Percentiles rank a stretch among this genome's conserved stretches.
These are phyloP conservation scores for Nesidiocoris tenuis DNA, from an alignment of 2,888 invertebrate genomes.

Conservation along the genomic window DNA sequence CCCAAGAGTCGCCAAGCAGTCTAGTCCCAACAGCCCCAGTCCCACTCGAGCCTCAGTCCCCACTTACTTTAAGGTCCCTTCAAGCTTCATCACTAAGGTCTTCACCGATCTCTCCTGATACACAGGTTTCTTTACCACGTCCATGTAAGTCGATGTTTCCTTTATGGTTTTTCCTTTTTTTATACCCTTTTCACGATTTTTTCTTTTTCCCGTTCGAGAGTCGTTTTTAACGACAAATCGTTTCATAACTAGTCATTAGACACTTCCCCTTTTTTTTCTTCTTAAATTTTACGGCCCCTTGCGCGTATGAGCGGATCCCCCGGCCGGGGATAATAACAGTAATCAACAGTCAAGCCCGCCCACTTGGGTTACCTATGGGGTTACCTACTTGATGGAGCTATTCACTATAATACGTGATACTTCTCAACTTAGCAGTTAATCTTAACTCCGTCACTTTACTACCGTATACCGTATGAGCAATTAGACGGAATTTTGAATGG, in stretches of 20 bases:
- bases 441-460: too few species aligned
- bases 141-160: slow-evolving; percentile 22
- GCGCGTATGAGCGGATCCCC: neutral
- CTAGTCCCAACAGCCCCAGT: slow-evolving; percentile 5
- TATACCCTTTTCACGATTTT: neutral
- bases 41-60: slow-evolving; percentile 12
- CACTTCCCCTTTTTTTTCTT: neutral
- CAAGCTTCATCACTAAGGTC: neutral
- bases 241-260: neutral
- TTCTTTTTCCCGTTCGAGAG: slow-evolving; percentile 3
- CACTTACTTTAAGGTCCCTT: neutral
- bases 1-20: slow-evolving; percentile 28
- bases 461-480: too few species aligned
- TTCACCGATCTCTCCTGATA: neutral
- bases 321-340: neutral
- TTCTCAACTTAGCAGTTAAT: too few species aligned
- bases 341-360: neutral
- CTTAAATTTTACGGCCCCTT: neutral
- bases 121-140: neutral
- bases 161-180: neutral
- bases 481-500: too few species aligned
- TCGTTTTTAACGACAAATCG: slow-evolving; percentile 20
- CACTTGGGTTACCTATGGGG: neutral
- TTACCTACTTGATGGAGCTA: neutral
- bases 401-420: neutral